phyloP scores from a whole-genome alignment of 2,797 vertebrate species.

The Leptodactylus fallax region DNA sequence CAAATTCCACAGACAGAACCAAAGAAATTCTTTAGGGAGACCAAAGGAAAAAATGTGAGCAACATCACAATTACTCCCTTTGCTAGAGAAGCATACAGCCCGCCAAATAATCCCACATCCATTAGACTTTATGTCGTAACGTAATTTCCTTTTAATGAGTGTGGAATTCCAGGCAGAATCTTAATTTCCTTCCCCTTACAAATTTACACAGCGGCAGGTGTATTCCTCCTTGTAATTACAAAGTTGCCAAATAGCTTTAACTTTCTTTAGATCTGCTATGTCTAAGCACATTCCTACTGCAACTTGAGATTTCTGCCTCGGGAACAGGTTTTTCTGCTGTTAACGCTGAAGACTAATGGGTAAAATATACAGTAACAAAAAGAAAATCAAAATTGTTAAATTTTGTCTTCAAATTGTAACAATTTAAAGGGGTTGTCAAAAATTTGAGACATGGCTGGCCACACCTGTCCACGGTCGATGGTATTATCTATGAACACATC shows the following conservation, averaged over 20 bases:
- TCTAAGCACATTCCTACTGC: constrained; percentile 26
- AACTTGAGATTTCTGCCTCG: not conserved
- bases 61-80: constrained; percentile 63
- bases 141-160: constrained; percentile 60
- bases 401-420: not conserved
- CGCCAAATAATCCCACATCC: constrained; percentile 60
- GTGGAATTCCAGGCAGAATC: constrained; percentile 46
- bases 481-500: too few species aligned
- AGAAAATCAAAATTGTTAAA: not conserved
- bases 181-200: constrained; percentile 53
- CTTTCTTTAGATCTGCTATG: constrained; percentile 17
- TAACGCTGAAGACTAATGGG: not conserved
- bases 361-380: not conserved
- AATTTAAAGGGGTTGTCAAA: not conserved
- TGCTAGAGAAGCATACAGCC: constrained; percentile 47
- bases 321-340: not conserved
- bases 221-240: constrained; percentile 36
- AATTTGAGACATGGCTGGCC: too few species aligned
- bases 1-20: constrained; percentile 59
- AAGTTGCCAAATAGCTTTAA: constrained; percentile 44
- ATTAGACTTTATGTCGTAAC: constrained; percentile 60
- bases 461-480: too few species aligned
- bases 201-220: constrained; percentile 48
- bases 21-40: constrained; percentile 57
- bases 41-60: constrained; percentile 61